These are phyloP conservation scores for Scomber colias DNA, from an alignment of 2,113 vertebrate genomes.

Conservation along the genomic window DNA sequence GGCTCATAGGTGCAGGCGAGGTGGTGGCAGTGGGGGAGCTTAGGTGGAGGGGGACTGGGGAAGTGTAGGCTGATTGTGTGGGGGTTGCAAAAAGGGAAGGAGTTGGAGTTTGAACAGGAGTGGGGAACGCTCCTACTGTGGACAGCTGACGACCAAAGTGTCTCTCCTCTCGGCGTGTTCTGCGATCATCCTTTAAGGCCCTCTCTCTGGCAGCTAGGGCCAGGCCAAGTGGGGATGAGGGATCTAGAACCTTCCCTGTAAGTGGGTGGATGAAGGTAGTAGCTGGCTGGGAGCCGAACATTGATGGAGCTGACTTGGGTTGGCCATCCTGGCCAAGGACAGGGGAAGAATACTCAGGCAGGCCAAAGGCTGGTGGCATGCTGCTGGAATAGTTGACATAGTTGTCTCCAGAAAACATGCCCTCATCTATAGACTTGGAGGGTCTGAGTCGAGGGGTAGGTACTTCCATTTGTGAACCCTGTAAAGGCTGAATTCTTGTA, in stretches of 20 bases:
- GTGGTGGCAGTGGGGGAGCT: slow-evolving; percentile 74
- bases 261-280: slow-evolving; percentile 93
- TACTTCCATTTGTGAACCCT: slow-evolving; percentile 74
- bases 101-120: slow-evolving; percentile 77
- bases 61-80: slow-evolving; percentile 77
- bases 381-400: slow-evolving; percentile 86
- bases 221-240: slow-evolving; percentile 90
- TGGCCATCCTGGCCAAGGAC: slow-evolving; percentile 76
- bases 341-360: slow-evolving; percentile 86
- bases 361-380: slow-evolving; percentile 86
- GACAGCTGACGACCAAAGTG: slow-evolving; percentile 84
- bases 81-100: slow-evolving; percentile 74
- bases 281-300: slow-evolving; percentile 73
- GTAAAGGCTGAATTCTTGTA: slow-evolving; percentile 73
- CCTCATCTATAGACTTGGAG: slow-evolving; percentile 94
- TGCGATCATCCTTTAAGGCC: slow-evolving; percentile 90
- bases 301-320: slow-evolving; percentile 80
- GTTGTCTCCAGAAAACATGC: slow-evolving; percentile 91
- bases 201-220: slow-evolving; percentile 91
- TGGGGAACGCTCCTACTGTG: slow-evolving; percentile 80
- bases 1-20: slow-evolving; percentile 78
- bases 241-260: slow-evolving; percentile 92
- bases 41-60: slow-evolving; percentile 80
- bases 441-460: slow-evolving; percentile 88
- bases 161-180: slow-evolving; percentile 84